Percentiles rank a stretch among this genome's conserved stretches.
Conservation (phyloP, 2,113 vertebrate species). For the Corydoras maculifer region DNA sequence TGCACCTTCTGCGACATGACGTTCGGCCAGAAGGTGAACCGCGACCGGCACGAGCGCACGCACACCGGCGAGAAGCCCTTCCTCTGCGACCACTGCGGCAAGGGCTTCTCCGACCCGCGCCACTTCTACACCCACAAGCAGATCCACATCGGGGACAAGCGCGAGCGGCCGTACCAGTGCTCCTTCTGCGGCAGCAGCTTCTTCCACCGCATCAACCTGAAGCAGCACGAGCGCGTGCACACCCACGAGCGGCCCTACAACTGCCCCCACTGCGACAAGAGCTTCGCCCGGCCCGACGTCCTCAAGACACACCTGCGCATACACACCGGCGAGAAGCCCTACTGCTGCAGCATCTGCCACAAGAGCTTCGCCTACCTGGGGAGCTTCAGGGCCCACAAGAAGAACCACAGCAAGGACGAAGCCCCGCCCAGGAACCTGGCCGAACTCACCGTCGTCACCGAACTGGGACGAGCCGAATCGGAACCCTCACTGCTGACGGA, state of each 20-base stretch:
- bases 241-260: conserved; percentile 16
- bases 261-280: conserved; percentile 11
- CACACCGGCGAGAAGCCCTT: conserved; percentile 22
- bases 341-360: conserved; percentile 22
- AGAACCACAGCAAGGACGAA: conserved; percentile 20
- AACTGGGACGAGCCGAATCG: neutral
- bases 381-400: conserved; percentile 19
- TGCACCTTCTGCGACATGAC: conserved; percentile 22
- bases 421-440: neutral
- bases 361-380: conserved; percentile 26
- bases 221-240: conserved; percentile 15
- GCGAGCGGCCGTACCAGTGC: conserved; percentile 28
- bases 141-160: neutral
- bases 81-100: conserved; percentile 27
- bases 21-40: neutral
- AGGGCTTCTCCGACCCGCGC: conserved; percentile 11
- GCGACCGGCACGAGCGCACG: conserved; percentile 5
- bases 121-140: conserved; percentile 19
- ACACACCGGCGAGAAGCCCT: conserved; percentile 25
- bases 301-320: conserved; percentile 17
- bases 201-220: conserved; percentile 11
- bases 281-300: conserved; percentile 18
- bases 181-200: conserved; percentile 20
- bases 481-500: too few relatives aligned
- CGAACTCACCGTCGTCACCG: neutral